Conservation (phyloP, 2,888 invertebrate species). For the Thyatira batis region DNA sequence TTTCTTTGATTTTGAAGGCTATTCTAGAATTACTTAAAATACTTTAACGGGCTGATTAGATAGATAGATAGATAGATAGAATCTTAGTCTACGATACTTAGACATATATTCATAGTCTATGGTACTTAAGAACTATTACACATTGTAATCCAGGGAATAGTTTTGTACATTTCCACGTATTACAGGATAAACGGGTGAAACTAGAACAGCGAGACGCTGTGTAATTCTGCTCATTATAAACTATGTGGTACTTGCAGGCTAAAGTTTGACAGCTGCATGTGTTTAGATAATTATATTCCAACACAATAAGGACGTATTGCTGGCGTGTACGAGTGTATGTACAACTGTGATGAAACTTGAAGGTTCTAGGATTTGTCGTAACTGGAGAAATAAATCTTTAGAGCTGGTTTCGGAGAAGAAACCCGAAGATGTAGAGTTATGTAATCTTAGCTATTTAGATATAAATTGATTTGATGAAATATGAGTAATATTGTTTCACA, state of each 20-base stretch:
- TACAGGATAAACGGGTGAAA: neutral
- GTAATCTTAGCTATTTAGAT: no score
- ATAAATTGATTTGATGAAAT: no score
- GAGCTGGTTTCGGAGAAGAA: no score
- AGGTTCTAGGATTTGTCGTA: no score
- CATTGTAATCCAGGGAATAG: neutral
- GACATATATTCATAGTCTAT: no score
- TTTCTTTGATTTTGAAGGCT: no score
- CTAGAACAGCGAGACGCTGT: neutral
- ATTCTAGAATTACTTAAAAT: no score
- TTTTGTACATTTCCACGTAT: neutral
- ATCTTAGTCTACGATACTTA: neutral
- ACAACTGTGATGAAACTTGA: neutral
- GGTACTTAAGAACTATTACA: neutral
- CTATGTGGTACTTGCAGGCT: neutral
- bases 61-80: no score
- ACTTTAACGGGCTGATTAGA: no score
- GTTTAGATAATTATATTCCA: neutral
- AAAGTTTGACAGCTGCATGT: neutral
- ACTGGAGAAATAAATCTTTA: no score
- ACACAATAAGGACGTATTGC: neutral
- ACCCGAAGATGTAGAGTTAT: no score
- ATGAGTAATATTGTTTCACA: no score
- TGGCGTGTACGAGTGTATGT: neutral
- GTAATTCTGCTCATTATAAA: neutral